These are phyloP conservation scores for Steinernema khuongi DNA, from an alignment of 1,140 invertebrate genomes.

Conservation along the genomic window DNA sequence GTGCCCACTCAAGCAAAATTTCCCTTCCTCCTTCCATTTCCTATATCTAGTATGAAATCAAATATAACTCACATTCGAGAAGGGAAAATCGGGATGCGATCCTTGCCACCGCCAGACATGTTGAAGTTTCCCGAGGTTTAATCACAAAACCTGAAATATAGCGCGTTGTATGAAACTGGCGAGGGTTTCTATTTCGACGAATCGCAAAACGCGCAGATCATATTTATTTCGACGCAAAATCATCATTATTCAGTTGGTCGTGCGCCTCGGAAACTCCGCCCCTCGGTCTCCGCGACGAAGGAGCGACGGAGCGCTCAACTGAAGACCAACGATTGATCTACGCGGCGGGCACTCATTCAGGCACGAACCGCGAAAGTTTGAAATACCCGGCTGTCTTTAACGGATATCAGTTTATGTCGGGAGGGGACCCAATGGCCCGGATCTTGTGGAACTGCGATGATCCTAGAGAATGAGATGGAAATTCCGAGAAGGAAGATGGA, in stretches of 20 bases:
- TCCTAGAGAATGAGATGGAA: too few species aligned
- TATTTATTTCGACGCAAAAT: slow-evolving; percentile 17
- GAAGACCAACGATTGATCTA: slow-evolving; percentile 32
- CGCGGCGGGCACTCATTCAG: slow-evolving; percentile 2
- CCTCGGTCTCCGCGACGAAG: slow-evolving; percentile 7
- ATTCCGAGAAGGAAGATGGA: too few species aligned
- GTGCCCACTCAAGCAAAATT: slow-evolving; percentile 18
- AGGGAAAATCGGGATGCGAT: slow-evolving; percentile 90
- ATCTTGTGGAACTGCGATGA: too few species aligned
- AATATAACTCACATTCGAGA: slow-evolving; percentile 80
- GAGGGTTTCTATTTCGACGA: too few species aligned
- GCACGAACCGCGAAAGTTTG: not conserved
- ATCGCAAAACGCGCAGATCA: not conserved
- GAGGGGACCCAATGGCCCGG: too few species aligned
- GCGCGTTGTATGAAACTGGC: too few species aligned
- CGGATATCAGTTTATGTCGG: not conserved
- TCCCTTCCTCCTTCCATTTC: not conserved
- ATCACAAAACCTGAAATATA: not conserved
- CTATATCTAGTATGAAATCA: slow-evolving; percentile 30
- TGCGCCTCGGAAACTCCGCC: not conserved
- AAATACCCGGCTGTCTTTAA: too few species aligned
- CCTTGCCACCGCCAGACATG: slow-evolving; percentile 62
- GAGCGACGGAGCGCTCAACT: slow-evolving; percentile 9
- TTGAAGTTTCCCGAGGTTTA: slow-evolving; percentile 23
- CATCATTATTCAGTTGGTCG: slow-evolving; percentile 14